Conservation (phyloP, 2,888 invertebrate genomes). For the Drosophila hamatofila region DNA sequence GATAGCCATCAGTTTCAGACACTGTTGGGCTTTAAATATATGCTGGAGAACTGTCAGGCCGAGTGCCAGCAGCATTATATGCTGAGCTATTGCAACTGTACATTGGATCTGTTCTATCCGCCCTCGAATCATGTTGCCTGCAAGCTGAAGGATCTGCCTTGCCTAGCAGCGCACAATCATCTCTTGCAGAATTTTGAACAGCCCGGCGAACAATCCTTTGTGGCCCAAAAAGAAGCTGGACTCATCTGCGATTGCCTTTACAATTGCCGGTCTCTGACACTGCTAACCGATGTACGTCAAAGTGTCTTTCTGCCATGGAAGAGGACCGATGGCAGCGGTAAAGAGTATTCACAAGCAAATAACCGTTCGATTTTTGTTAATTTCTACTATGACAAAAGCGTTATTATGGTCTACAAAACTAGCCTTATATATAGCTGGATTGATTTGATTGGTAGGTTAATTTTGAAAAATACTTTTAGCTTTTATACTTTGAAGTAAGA, state of each 20-base stretch:
- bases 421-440: constrained; percentile 84
- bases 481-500: too few species aligned
- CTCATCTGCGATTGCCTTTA: constrained; percentile 81
- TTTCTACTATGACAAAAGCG: constrained; percentile 81
- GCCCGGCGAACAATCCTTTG: constrained; percentile 66
- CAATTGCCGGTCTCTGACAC: constrained; percentile 80
- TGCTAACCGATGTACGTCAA: constrained; percentile 64
- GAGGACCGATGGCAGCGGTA: neutral
- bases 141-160: constrained; percentile 72
- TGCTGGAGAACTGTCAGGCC: constrained; percentile 78
- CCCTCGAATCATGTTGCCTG: constrained; percentile 71
- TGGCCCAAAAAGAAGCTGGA: constrained; percentile 58
- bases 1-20: constrained; percentile 60
- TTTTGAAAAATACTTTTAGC: too few species aligned
- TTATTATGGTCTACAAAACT: constrained; percentile 84
- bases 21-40: constrained; percentile 73
- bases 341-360: neutral
- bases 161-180: constrained; percentile 73
- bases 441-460: constrained; percentile 85
- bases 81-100: constrained; percentile 79
- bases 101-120: constrained; percentile 81
- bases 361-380: constrained; percentile 76
- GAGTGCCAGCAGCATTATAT: constrained; percentile 80
- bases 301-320: constrained; percentile 38
- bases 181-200: constrained; percentile 62